Base-by-base conservation (phyloP, 1,140 invertebrate species). In the Heliothis virescens region DNA sequence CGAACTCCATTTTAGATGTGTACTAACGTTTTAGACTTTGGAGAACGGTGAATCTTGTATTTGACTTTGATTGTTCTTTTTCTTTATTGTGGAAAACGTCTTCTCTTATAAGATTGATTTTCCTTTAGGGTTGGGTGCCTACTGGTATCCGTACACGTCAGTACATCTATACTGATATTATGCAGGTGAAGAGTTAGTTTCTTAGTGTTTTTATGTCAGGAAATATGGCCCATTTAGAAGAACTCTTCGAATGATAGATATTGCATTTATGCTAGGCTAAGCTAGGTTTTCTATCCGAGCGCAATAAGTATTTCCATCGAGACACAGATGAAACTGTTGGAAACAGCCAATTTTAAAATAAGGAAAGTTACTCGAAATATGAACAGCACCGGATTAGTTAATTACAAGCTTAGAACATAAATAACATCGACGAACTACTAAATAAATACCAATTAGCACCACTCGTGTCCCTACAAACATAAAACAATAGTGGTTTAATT, bases 1-100 rank as follows among this genome's bases (percentile, higher is more conserved):
- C 16, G 69, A 72, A 72, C 69, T 72, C 69, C 12, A 55, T 72
- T 72, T 41, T 18, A 72, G 65, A 65, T n/a, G 62, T 48, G 62
- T 65, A 65, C 62, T 65, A 65, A 65, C 62, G 47, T 65, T 41
- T 48, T 13, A 65, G 41, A 48, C 62, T 65, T 48, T 21, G n/a
- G 41, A 47, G 15, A 16, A 63, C 34, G 5, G 57, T 59, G 55
- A 59, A n/a, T 55, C 18, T 59, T 11, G 16, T 59, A 2, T 26
- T 59, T 59, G 21, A 21, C 21, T 59, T 59, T 26, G 18, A 18
- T 26, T 18, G 21, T 59, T 29, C 5, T 18, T 57, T 57, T 57
- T 57, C n/a, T 53, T 18, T 4, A 21, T 13, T 59, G 3, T 26
- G 13, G 57, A 11, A 11, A 13, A 59, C 18, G 21, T 26, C 16